Evolutionary conservation across 2,888 invertebrate genomes (phyloP), one percentile per base, ranked within the genome.

Genomic region (Bimastos eiseni): DNA sequence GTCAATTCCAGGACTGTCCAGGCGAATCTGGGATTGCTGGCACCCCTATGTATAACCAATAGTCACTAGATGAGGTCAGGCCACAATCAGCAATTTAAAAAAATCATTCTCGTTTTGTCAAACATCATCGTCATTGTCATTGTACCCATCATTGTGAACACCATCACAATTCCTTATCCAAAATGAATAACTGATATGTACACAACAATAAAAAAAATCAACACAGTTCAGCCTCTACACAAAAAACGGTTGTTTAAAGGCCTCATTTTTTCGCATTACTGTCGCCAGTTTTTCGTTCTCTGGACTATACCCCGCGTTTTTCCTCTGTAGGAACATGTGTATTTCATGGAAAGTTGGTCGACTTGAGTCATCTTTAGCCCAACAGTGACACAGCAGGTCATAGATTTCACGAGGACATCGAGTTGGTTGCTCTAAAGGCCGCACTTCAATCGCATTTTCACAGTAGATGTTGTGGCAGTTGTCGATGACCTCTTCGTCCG

Each of bases 361-460:
- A 93, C 97, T 97, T 90, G 96, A 96, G 89, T 97, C 97, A 93
- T 97, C 97, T 91, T 97, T 96, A 93, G 97, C 97, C 98, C 98
- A 98, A 95, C 98, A 98, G 95, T 98, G 98, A 93, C 97, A 97
- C 97, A 98, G 97, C 93, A 98, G 96, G 95, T 97, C 98, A 96
- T 97, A 98, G 92, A 98, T 97, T 95, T 98, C 98, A 92, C 97
- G 96, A 83, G 98, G 97, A 95, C 98, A 98, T 91, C 96, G 96
- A 89, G 96, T 96, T 24, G 97, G 98, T 92, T 97, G 96, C 55
- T 96, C 96, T 89, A 97, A 96, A 92, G 96, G 96, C 91, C 93
- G 92, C 95, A 94, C 94, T 37, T 91, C 91, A 17, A 21, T 37
- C 34, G 86, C 24, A 36, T 86, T 86, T 86, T 86, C 86, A 24